Percentiles rank a stretch among this genome's conserved stretches.
Conservation (phyloP, 2,113 vertebrate genomes). For the Hassar affinis region DNA sequence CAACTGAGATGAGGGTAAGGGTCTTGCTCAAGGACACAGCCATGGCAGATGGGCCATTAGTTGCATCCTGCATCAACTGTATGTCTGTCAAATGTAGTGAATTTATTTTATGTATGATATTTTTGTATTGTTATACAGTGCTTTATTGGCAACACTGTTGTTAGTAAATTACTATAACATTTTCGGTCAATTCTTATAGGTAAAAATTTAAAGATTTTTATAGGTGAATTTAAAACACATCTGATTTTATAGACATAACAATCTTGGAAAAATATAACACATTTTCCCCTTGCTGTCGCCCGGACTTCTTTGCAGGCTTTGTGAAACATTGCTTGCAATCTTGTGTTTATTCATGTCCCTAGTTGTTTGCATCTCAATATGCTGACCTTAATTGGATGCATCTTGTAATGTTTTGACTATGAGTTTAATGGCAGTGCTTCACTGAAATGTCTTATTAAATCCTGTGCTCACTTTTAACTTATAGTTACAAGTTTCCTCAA, state of each 20-base stretch:
- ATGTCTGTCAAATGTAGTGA: background rate
- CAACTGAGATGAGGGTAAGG: background rate
- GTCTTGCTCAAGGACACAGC: no score
- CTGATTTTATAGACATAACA: background rate
- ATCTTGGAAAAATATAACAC: background rate
- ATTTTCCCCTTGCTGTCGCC: background rate
- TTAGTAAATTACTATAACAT: background rate
- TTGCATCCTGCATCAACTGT: background rate
- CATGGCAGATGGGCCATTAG: background rate
- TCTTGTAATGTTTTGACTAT: conserved; percentile 1
- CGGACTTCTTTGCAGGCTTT: background rate
- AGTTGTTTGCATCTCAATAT: background rate
- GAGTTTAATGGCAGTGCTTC: background rate
- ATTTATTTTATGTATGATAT: background rate
- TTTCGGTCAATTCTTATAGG: background rate
- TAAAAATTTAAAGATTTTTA: no score
- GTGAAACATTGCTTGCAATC: background rate
- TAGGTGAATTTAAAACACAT: background rate
- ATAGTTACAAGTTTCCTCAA: background rate
- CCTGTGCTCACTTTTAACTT: background rate
- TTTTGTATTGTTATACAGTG: background rate
- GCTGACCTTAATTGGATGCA: conserved; percentile 1
- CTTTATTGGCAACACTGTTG: background rate
- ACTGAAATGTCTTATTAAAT: conserved; percentile 16
- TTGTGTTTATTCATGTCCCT: background rate